Conservation (phyloP, 2,797 vertebrate genomes). For the Neosilurus hyrtlii region DNA sequence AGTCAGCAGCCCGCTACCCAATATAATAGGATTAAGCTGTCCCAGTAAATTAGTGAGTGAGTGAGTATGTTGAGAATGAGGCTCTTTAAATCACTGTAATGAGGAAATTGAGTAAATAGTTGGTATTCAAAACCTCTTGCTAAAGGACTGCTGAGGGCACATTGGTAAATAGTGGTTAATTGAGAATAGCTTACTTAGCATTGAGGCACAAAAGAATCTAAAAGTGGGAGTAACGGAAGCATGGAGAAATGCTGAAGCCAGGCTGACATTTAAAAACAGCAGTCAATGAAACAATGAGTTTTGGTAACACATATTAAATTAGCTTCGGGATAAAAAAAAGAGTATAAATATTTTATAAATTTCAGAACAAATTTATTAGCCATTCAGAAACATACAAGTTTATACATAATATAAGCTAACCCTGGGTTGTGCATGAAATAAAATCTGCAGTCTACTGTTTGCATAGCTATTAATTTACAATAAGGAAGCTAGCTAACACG, state of each 20-base stretch:
- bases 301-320: background rate
- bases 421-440: background rate
- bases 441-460: background rate
- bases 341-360: too few relatives aligned
- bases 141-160: background rate
- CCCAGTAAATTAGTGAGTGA: too few relatives aligned
- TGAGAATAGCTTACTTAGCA: background rate
- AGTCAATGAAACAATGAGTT: background rate
- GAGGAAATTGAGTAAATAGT: background rate
- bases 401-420: too few relatives aligned
- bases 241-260: background rate
- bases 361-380: background rate
- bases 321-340: background rate
- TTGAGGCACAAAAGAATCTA: background rate
- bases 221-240: background rate
- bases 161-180: slow-evolving; percentile 12
- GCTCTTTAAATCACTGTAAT: background rate
- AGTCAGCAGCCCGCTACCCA: too few relatives aligned
- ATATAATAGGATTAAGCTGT: too few relatives aligned
- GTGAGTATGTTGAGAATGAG: background rate
- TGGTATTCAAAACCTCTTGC: background rate
- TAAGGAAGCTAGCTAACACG: background rate
- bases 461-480: too few relatives aligned
- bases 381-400: too few relatives aligned
- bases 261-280: background rate